A percentile compares a stretch with the other conserved stretches of the same genome.
Evolutionary conservation across 2,888 invertebrate species (phyloP).

Genomic region (Agriopis marginaria): DNA sequence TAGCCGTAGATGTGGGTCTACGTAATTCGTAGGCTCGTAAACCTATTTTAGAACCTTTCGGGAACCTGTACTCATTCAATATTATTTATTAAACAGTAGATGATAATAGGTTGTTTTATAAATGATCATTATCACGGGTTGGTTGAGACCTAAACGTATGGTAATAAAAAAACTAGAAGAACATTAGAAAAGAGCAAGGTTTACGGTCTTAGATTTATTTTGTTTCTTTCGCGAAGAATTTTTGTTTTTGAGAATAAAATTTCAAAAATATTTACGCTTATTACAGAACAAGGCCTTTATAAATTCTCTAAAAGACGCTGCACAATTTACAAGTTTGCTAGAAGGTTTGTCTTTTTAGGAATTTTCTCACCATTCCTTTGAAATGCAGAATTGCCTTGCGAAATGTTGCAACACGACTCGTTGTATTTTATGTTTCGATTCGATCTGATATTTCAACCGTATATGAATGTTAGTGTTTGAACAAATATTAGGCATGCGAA

Average conservation of each 20-base stretch:
- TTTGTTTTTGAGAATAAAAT: no score
- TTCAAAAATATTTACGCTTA: not conserved
- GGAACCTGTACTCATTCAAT: not conserved
- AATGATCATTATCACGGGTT: no score
- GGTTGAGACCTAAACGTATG: no score
- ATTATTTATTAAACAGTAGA: no score
- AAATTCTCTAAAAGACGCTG: constrained; percentile 3
- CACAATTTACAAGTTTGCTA: not conserved
- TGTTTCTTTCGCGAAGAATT: no score
- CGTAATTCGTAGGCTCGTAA: not conserved
- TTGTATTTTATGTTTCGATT: constrained; percentile 26
- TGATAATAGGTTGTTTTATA: no score
- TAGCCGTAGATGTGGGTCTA: not conserved
- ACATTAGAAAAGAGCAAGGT: no score
- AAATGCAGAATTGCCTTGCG: constrained; percentile 30
- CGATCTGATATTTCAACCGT: constrained; percentile 17
- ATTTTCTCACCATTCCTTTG: constrained; percentile 34
- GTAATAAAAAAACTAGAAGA: no score
- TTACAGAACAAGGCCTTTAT: not conserved
- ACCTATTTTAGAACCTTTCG: not conserved
- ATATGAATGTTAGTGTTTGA: constrained; percentile 21
- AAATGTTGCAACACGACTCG: constrained; percentile 27
- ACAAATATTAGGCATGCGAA: constrained; percentile 31
- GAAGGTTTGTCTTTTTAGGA: constrained; percentile 32
- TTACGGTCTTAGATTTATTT: no score